Conservation (phyloP, 2,888 invertebrate species). For the Hirtodrosophila cameraria region DNA sequence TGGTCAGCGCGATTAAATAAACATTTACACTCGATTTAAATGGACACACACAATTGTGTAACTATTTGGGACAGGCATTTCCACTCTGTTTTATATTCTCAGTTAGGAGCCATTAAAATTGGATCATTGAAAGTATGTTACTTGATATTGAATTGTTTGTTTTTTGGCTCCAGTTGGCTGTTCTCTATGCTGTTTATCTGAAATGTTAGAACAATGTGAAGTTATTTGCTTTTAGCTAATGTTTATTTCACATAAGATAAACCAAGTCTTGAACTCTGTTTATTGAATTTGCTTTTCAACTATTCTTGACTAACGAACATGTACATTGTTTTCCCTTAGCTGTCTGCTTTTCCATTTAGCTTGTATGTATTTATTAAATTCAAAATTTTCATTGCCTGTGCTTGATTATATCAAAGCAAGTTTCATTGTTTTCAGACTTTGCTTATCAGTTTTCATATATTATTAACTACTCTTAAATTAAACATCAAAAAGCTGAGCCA, state of each 20-base stretch:
- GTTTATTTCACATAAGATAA: too few relatives aligned
- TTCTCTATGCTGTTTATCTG: not conserved
- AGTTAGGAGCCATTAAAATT: conserved; percentile 10
- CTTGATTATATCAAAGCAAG: not conserved
- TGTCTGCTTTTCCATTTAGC: too few relatives aligned
- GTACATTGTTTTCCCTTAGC: not conserved
- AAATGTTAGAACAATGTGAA: not conserved
- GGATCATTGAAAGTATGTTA: conserved; percentile 7
- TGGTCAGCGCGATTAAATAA: conserved; percentile 50
- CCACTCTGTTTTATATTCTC: not conserved
- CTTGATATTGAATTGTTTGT: conserved; percentile 14
- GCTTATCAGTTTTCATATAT: too few relatives aligned
- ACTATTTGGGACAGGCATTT: conserved; percentile 22
- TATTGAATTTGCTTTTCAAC: conserved; percentile 1
- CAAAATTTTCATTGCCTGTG: not conserved
- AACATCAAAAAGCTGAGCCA: conserved; percentile 3
- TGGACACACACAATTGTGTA: conserved; percentile 28
- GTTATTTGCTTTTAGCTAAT: conserved; percentile 8
- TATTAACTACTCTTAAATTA: not conserved
- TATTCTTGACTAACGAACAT: not conserved
- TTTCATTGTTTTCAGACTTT: not conserved
- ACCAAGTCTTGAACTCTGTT: too few relatives aligned
- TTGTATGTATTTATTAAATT: too few relatives aligned
- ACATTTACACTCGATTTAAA: conserved; percentile 59
- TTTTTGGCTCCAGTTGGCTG: not conserved